Conservation (phyloP, 2,888 invertebrate species). For the Ochropleura plecta region DNA sequence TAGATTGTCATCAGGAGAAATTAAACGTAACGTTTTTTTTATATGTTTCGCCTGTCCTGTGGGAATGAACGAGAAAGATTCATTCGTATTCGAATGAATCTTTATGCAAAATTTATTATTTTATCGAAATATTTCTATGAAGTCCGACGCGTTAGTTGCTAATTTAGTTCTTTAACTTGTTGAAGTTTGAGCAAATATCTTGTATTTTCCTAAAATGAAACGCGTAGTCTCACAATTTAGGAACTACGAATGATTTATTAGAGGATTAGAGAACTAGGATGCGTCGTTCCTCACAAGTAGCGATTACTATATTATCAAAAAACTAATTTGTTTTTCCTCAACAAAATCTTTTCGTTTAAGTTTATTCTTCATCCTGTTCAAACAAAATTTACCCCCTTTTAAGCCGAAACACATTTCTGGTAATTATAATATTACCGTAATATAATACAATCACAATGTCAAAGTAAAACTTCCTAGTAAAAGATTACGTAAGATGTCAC, state of each 20-base stretch:
- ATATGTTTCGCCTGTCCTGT: background rate
- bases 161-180: background rate
- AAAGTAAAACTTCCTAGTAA: slow-evolving; percentile 51
- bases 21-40: background rate
- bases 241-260: background rate
- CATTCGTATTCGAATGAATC: no score
- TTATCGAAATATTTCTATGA: no score
- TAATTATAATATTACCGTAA: slow-evolving; percentile 41
- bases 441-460: slow-evolving; percentile 46
- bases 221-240: background rate
- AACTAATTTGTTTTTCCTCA: background rate
- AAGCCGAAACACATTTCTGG: slow-evolving; percentile 55
- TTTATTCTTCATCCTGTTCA: slow-evolving; percentile 14
- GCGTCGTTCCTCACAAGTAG: background rate
- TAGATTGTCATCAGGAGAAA: background rate
- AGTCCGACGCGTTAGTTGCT: background rate
- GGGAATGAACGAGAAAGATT: background rate
- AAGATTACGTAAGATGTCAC: slow-evolving; percentile 48
- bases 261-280: background rate
- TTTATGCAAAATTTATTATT: no score
- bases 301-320: background rate
- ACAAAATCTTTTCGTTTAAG: background rate
- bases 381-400: slow-evolving; percentile 21
- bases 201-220: background rate
- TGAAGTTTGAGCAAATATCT: background rate